phyloP scores from a whole-genome alignment of 2,888 invertebrate species.

The Dicyrtoma fusca region DNA sequence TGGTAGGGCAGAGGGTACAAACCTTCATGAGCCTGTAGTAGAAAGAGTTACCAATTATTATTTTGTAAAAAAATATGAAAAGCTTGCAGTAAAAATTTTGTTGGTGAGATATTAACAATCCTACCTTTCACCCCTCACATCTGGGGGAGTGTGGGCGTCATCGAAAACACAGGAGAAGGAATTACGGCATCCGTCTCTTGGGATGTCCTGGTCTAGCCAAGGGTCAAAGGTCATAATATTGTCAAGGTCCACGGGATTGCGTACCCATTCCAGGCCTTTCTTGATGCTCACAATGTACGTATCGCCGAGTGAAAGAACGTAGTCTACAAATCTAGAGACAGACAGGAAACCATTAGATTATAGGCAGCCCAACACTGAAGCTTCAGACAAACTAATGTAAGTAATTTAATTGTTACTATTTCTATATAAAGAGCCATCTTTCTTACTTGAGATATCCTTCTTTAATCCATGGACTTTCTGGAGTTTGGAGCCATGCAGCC shows the following conservation, averaged over 20 bases:
- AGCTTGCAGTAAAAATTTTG: background rate
- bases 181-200: conserved; percentile 17
- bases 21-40: conserved; percentile 62
- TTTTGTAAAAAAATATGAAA: background rate
- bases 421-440: no score
- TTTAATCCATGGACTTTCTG: conserved; percentile 58
- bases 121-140: conserved; percentile 11
- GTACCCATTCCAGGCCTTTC: conserved; percentile 66
- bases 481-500: conserved; percentile 66
- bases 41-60: background rate
- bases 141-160: background rate
- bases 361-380: no score
- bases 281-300: conserved; percentile 65
- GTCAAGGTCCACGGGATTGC: conserved; percentile 62
- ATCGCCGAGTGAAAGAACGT: conserved; percentile 64
- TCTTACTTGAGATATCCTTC: conserved; percentile 61
- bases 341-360: no score
- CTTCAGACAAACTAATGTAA: background rate
- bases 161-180: conserved; percentile 32
- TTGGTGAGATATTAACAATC: background rate
- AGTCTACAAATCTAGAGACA: conserved; percentile 64
- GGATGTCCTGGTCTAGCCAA: background rate
- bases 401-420: no score
- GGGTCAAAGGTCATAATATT: background rate
- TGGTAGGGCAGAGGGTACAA: conserved; percentile 63